Evolutionary conservation across 2,888 invertebrate species (phyloP), one percentile per base, ranked within the genome.

Genomic region (Drosophila peninsularis): DNA sequence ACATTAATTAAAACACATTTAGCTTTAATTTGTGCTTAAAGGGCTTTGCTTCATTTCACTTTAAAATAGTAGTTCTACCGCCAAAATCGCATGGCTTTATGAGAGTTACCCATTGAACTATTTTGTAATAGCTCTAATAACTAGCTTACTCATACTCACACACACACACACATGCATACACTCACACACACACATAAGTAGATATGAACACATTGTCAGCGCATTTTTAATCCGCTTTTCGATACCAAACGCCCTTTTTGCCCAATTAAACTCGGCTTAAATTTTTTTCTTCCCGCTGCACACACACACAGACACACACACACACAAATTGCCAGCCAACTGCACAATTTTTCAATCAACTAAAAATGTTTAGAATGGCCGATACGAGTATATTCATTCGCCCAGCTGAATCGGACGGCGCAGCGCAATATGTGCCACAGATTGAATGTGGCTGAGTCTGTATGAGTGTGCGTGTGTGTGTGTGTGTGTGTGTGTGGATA

Each of bases 261-360:
- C 74, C 69, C 83, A 87, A 85, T 83, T 83, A 83, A 85, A 88
- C 74, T 71, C 69, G 68, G 88, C 82, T 88, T 88, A 88, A 63
- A 75, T 63, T 78, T 70, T 49, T 62, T 63, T 45, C 47, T 44
- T 32, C 42, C 58, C 30, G 44, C 24, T 11, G n/a, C 30, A 30
- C 11, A 34, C 7, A 21, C 39, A 9, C 19, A 41, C 24, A 55
- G 49, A 41, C 39, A 52, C 24, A 27, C 44, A 19, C 53, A 61
- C 9, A 54, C 9, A 53, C 34, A 65, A 77, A 84, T 78, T 81
- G 82, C 82, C 82, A 82, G 55, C 79, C 79, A 84, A 84, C 82
- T 84, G 83, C 82, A 82, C 86, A 88, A 88, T 88, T 88, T 84
- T 84, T 88, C 83, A 84, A 84, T 84, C 86, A 84, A 82, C 83